Evolutionary conservation across 2,797 vertebrate species (phyloP).

Genomic region (Sphenopsis melanotis): DNA sequence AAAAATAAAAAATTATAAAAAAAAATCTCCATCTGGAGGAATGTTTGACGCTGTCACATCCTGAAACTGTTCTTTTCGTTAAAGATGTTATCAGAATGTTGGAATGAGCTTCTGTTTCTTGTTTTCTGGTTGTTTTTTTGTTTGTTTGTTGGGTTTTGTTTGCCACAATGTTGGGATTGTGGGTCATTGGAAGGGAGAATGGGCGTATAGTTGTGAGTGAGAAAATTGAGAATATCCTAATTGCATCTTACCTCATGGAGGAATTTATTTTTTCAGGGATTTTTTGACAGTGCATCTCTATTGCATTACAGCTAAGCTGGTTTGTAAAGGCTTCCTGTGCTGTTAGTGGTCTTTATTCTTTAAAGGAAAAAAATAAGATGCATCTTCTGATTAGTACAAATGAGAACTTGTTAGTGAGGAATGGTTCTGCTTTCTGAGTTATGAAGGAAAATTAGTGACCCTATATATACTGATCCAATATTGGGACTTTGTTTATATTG

Average conservation of each 20-base stretch:
- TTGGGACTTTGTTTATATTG: slow-evolving; percentile 96
- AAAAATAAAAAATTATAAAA: slow-evolving; percentile 63
- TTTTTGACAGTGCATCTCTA: slow-evolving; percentile 90
- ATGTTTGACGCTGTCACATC: slow-evolving; percentile 70
- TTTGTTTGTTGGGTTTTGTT: slow-evolving; percentile 50
- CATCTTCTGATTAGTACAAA: slow-evolving; percentile 83
- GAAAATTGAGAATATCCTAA: slow-evolving; percentile 74
- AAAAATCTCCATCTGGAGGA: slow-evolving; percentile 77
- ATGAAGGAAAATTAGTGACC: slow-evolving; percentile 91
- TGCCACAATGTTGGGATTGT: slow-evolving; percentile 69
- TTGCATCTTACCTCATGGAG: slow-evolving; percentile 92
- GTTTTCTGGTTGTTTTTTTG: slow-evolving; percentile 70
- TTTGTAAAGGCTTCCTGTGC: slow-evolving; percentile 86
- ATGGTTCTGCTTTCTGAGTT: slow-evolving; percentile 87
- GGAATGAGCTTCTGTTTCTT: slow-evolving; percentile 78
- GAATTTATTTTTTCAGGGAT: slow-evolving; percentile 93
- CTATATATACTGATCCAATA: slow-evolving; percentile 88
- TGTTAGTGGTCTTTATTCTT: slow-evolving; percentile 80
- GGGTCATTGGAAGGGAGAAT: slow-evolving; percentile 46
- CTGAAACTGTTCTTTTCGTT: slow-evolving; percentile 75
- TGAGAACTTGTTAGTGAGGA: slow-evolving; percentile 82
- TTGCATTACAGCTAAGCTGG: slow-evolving; percentile 87
- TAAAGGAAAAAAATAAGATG: slow-evolving; percentile 71
- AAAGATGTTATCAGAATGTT: slow-evolving; percentile 77
- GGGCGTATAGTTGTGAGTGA: neutral